Evolutionary conservation across 2,888 invertebrate species (phyloP).

Genomic region (Argyresthia goedartella): DNA sequence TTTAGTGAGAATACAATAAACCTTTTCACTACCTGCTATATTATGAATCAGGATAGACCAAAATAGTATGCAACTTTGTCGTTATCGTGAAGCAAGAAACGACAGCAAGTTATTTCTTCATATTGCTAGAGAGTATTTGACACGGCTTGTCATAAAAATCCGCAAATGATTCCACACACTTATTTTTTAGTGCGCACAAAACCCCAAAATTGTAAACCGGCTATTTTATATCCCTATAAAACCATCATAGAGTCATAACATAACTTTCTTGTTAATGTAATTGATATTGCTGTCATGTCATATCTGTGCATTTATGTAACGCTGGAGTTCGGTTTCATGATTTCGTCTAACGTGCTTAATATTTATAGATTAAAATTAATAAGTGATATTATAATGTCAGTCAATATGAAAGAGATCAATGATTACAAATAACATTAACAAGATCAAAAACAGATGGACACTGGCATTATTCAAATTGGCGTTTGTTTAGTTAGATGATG

Average conservation of each 20-base stretch:
- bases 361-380: too few species aligned
- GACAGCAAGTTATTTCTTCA: too few species aligned
- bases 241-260: constrained; percentile 39
- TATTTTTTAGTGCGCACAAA: not conserved
- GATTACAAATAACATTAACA: not conserved
- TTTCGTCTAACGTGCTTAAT: too few species aligned
- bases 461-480: constrained; percentile 25
- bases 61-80: too few species aligned
- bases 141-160: too few species aligned
- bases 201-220: constrained; percentile 22
- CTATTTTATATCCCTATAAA: constrained; percentile 39
- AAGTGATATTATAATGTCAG: not conserved
- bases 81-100: too few species aligned
- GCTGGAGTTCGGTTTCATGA: too few species aligned
- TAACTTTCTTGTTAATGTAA: constrained; percentile 32
- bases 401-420: not conserved
- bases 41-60: too few species aligned
- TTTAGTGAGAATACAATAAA: too few species aligned
- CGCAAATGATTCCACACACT: not conserved
- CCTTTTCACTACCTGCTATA: too few species aligned
- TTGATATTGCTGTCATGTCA: constrained; percentile 27
- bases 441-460: constrained; percentile 13
- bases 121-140: too few species aligned
- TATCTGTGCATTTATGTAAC: not conserved
- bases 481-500: constrained; percentile 22